Evolutionary conservation across 2,888 invertebrate species (phyloP), one percentile per base, ranked within the genome.

Genomic region (Drosophila hamatofila): DNA sequence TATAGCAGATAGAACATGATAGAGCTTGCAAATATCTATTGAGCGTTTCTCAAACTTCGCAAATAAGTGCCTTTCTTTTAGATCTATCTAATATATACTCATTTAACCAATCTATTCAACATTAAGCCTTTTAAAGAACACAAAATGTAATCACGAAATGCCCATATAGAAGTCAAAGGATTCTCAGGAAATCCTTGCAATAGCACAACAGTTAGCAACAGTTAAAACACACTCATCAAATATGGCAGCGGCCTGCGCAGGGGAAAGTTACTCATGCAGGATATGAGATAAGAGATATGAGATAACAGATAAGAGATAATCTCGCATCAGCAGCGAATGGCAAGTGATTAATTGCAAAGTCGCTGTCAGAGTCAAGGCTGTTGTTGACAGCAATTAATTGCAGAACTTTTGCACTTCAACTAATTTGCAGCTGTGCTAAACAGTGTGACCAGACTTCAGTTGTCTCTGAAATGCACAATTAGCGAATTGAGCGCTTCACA

Each of bases 331-430:
- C 8, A 25, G 25, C 16, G 46, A 25, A 16, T 16, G 25, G 25
- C 30, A 18, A 8, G 21, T 52, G 51, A 52, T 52, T 35, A 52
- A 52, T 35, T 23, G 33, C 51, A 2, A 16, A 52, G 16, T 35
- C 35, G 35, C 35, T 52, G 51, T 35, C 51, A 35, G 33, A 33
- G 33, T 16, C 35, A 35, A 52, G 16, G 51, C 51, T 52, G 35
- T 35, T 52, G 35, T 8, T 33, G 30, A 52, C 51, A 35, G 35
- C 51, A 52, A 52, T 52, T 52, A 52, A 52, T 52, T 35, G 33
- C 27, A 9, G 4, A 52, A 35, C n/a, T 52, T 52, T 52, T 16
- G 30, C 51, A 51, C 33, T 33, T 16, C 9, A 52, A 52, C 30
- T 21, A 21, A 33, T 33, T 52, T 52, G 18, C 16, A 51, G 30